Percentiles rank a stretch among this genome's conserved stretches.
These are phyloP conservation scores for Cabera pusaria DNA, from an alignment of 2,888 invertebrate genomes.

Conservation along the genomic window DNA sequence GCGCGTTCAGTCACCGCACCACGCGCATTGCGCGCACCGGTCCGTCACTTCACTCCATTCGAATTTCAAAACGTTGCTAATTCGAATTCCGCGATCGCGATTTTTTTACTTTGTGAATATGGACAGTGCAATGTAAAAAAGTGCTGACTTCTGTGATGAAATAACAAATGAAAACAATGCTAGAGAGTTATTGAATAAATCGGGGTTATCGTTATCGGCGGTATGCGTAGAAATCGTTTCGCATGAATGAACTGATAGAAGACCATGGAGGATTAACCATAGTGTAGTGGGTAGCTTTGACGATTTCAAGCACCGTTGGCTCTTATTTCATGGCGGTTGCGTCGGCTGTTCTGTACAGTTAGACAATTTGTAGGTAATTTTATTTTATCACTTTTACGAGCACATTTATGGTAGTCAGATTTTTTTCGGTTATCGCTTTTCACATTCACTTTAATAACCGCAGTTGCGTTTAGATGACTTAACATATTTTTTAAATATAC, in stretches of 20 bases:
- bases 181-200: slow-evolving; percentile 27
- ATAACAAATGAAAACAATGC: slow-evolving; percentile 19
- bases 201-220: slow-evolving; percentile 39
- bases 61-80: slow-evolving; percentile 40
- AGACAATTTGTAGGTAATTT: slow-evolving; percentile 29
- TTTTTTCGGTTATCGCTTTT: slow-evolving; percentile 9
- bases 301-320: slow-evolving; percentile 66
- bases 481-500: no score
- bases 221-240: slow-evolving; percentile 69
- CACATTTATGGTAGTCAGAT: slow-evolving; percentile 8
- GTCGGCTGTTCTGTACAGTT: slow-evolving; percentile 52
- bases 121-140: slow-evolving; percentile 37
- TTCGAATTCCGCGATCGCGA: slow-evolving; percentile 29
- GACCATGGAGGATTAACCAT: slow-evolving; percentile 59
- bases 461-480: slow-evolving; percentile 4
- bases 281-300: slow-evolving; percentile 53
- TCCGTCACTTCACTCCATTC: slow-evolving; percentile 36
- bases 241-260: slow-evolving; percentile 55
- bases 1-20: slow-evolving; percentile 51
- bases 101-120: slow-evolving; percentile 35
- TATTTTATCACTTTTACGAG: slow-evolving; percentile 20
- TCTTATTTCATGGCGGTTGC: slow-evolving; percentile 63
- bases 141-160: slow-evolving; percentile 29
- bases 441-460: slow-evolving; percentile 6
- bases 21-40: slow-evolving; percentile 58